Conservation (phyloP, 2,113 vertebrate genomes). For the Hippocampus comes region DNA sequence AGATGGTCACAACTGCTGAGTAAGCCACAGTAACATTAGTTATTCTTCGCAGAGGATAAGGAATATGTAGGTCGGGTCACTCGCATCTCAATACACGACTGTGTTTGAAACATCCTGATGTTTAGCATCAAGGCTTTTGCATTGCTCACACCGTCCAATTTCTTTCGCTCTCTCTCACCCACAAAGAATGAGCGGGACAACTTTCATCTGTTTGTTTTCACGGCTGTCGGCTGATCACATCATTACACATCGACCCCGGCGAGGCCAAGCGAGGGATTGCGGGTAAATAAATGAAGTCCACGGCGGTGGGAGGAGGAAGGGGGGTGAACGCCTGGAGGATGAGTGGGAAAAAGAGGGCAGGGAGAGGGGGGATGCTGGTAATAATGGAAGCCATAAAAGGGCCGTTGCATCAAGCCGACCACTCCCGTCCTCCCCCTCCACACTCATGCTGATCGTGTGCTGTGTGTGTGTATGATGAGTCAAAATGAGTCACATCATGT, state of each 20-base stretch:
- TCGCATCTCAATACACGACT: no score
- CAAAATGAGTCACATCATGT: constrained; percentile 62
- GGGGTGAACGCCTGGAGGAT: constrained; percentile 26
- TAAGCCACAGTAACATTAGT: no score
- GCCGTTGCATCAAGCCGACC: neutral
- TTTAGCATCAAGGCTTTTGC: no score
- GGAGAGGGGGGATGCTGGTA: constrained; percentile 20
- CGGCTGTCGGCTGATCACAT: constrained; percentile 31
- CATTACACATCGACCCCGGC: constrained; percentile 24
- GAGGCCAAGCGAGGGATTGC: constrained; percentile 12
- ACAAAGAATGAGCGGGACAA: neutral
- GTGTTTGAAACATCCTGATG: no score
- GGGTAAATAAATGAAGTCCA: neutral
- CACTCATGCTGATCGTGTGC: constrained; percentile 13
- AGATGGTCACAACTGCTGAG: no score
- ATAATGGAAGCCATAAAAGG: constrained; percentile 62
- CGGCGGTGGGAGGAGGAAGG: neutral
- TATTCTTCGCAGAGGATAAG: no score
- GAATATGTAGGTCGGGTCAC: no score
- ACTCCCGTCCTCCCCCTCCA: neutral
- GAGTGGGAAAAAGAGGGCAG: constrained; percentile 8
- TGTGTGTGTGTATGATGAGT: constrained; percentile 39
- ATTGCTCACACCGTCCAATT: no score
- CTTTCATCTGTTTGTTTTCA: neutral
- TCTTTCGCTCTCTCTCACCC: no score